Evolutionary conservation across 2,113 vertebrate species (phyloP).

Genomic region (Mustela nigripes): DNA sequence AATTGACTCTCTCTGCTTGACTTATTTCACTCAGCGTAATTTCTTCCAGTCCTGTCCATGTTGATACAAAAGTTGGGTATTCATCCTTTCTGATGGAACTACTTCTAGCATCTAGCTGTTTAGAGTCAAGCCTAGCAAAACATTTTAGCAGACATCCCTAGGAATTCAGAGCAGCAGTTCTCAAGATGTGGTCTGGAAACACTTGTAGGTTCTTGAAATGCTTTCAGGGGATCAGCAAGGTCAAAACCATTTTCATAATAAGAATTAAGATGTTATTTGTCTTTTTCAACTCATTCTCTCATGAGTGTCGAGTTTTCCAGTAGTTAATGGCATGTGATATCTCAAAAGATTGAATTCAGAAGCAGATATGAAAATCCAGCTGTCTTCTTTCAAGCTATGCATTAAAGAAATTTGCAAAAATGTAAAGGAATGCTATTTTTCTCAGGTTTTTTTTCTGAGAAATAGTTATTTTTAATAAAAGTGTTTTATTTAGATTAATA

Average conservation of each 20-base stretch:
- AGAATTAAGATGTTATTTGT: slow-evolving; percentile 12
- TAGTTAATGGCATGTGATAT: neutral
- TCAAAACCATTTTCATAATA: slow-evolving; percentile 52
- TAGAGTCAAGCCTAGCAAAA: neutral
- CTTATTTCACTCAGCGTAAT: no score
- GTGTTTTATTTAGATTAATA: neutral
- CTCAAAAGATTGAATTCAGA: neutral
- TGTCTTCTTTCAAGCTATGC: neutral
- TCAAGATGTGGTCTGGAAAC: slow-evolving; percentile 11
- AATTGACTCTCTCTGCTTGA: no score
- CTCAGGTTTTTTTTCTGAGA: neutral
- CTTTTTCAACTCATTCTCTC: slow-evolving; percentile 12
- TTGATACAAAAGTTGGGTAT: no score
- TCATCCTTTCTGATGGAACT: neutral
- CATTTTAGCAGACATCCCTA: neutral
- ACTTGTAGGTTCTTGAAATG: neutral
- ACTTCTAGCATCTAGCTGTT: neutral
- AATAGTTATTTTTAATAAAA: slow-evolving; percentile 32
- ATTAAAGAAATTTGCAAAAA: slow-evolving; percentile 47
- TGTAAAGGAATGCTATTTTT: slow-evolving; percentile 18
- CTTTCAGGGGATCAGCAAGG: neutral
- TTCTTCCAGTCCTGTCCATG: no score
- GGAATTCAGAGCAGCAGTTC: neutral
- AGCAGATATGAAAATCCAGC: neutral
- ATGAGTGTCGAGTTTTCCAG: neutral